phyloP scores from a whole-genome alignment of 1,140 invertebrate genomes.

The Dinothrombium tinctorium region DNA sequence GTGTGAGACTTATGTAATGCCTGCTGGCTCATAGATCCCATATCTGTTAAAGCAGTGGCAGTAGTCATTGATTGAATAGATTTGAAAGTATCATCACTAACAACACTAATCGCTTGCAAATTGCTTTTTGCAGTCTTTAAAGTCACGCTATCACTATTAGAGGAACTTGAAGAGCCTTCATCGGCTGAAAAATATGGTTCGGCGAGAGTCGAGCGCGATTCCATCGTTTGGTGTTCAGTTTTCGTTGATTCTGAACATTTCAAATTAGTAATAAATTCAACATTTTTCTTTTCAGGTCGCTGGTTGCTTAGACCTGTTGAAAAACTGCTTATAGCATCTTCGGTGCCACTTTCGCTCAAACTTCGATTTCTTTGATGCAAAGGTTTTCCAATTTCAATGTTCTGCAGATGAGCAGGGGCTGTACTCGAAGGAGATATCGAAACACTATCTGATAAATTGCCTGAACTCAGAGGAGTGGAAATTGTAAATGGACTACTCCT shows the following conservation, averaged over 20 bases:
- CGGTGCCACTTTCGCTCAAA: too few species aligned
- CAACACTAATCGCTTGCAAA: not conserved
- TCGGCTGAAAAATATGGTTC: constrained; percentile 74
- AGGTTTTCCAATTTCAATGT: not conserved
- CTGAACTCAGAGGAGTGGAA: too few species aligned
- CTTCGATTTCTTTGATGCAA: not conserved
- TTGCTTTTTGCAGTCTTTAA: not conserved
- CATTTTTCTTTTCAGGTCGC: too few species aligned
- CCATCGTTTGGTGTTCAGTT: not conserved
- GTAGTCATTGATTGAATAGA: not conserved
- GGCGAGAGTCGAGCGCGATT: constrained; percentile 25
- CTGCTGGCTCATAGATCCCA: not conserved
- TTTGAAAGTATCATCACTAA: constrained; percentile 3
- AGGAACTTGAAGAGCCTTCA: constrained; percentile 32
- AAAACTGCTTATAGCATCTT: too few species aligned
- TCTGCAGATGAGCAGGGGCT: too few species aligned
- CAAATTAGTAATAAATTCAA: too few species aligned
- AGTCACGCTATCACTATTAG: not conserved
- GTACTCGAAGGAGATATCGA: too few species aligned
- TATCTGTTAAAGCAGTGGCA: not conserved
- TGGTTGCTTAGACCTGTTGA: too few species aligned
- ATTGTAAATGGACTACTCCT: too few species aligned
- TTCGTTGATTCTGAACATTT: too few species aligned
- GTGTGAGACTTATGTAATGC: not conserved
- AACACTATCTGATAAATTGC: too few species aligned